Evolutionary conservation across 2,888 invertebrate species (phyloP).

Genomic region (Plagiodera versicolora): DNA sequence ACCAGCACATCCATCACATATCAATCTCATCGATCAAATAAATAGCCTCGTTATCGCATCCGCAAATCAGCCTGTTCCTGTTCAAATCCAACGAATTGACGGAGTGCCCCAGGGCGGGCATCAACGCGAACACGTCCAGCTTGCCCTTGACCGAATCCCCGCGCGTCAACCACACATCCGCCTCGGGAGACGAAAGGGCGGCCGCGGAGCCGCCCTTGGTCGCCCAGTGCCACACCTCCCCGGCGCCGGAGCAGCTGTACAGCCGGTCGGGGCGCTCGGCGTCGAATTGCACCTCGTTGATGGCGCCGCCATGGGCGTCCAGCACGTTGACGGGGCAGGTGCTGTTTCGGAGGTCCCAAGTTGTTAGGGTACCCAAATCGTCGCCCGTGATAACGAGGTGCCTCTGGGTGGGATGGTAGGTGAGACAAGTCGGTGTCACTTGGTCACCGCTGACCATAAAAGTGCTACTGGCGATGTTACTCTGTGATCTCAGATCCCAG

Average conservation of each 20-base stretch:
- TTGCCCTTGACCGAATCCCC: conserved; percentile 69
- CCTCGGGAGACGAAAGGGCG: conserved; percentile 30
- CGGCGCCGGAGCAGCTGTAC: conserved; percentile 78
- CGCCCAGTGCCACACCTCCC: conserved; percentile 91
- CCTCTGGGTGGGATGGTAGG: conserved; percentile 84
- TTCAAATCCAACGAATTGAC: conserved; percentile 82
- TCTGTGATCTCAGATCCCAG: conserved; percentile 75
- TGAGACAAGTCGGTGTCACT: conserved; percentile 73
- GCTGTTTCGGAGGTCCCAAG: conserved; percentile 88
- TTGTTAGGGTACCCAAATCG: conserved; percentile 79
- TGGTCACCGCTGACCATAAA: conserved; percentile 77
- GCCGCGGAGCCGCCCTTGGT: conserved; percentile 55
- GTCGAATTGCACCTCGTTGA: conserved; percentile 88
- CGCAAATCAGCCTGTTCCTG: conserved; percentile 74
- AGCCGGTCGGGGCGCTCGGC: conserved; percentile 82
- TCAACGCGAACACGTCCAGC: conserved; percentile 73
- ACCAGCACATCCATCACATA: conserved; percentile 10
- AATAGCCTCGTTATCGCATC: conserved; percentile 87
- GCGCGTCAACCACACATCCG: conserved; percentile 67
- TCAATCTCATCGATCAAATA: conserved; percentile 73
- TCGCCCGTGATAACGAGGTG: conserved; percentile 83
- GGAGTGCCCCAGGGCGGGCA: conserved; percentile 74
- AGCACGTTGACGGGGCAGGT: conserved; percentile 80
- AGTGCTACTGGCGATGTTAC: conserved; percentile 66
- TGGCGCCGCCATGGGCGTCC: conserved; percentile 73